A percentile compares a stretch with the other conserved stretches of the same genome.
Conservation (phyloP, 2,888 invertebrate species). For the Meteorus colon region DNA sequence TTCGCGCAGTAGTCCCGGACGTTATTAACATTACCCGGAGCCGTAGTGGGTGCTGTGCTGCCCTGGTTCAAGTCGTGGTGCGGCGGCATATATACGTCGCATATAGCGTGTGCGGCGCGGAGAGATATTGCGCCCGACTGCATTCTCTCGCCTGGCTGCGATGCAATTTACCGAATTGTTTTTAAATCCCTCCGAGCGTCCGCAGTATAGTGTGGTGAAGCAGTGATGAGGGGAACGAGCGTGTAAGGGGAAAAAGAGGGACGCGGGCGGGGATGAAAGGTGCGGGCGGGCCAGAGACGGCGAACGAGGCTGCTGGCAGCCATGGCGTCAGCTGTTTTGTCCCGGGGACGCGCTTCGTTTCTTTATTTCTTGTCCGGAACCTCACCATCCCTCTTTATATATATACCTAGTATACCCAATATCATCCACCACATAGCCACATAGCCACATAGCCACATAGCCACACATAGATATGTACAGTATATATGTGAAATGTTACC, state of each 20-base stretch:
- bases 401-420: constrained; percentile 44
- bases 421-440: constrained; percentile 37
- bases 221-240: constrained; percentile 29
- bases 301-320: constrained; percentile 61
- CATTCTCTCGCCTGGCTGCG: constrained; percentile 54
- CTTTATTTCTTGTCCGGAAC: constrained; percentile 62
- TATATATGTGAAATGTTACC: neutral
- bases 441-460: too few species aligned
- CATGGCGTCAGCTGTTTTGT: constrained; percentile 71
- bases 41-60: constrained; percentile 7
- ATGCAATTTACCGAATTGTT: constrained; percentile 71
- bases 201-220: constrained; percentile 29
- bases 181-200: constrained; percentile 67
- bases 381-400: constrained; percentile 43
- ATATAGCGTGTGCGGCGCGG: constrained; percentile 31
- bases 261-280: constrained; percentile 40
- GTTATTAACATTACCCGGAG: constrained; percentile 41
- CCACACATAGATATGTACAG: neutral
- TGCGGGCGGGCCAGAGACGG: constrained; percentile 49
- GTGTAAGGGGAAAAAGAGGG: constrained; percentile 45
- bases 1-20: constrained; percentile 11
- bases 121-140: constrained; percentile 52
- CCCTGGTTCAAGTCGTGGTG: constrained; percentile 14
- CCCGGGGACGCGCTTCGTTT: constrained; percentile 61
- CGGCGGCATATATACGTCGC: constrained; percentile 20